Evolutionary conservation across 2,113 vertebrate genomes (phyloP).

Genomic region (Zosterops hypoxanthus): DNA sequence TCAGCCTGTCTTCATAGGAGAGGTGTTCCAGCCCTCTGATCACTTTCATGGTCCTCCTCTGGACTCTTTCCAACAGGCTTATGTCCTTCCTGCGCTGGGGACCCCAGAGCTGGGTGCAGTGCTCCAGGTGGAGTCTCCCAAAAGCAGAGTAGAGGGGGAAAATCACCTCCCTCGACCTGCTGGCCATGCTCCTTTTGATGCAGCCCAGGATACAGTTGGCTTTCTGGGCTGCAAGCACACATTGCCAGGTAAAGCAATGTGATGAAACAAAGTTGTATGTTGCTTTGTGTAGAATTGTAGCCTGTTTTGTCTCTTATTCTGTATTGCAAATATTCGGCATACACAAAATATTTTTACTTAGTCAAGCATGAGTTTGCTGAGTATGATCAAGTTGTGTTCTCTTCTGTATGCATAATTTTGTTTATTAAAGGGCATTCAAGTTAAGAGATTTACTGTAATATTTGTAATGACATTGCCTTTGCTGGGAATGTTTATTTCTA

Average conservation of each 20-base stretch:
- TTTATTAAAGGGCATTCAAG: neutral
- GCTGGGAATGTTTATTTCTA: neutral
- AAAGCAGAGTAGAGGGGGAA: neutral
- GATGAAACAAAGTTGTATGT: neutral
- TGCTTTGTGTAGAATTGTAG: neutral
- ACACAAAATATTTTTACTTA: neutral
- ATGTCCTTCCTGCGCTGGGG: neutral
- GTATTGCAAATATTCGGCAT: neutral
- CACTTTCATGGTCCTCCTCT: neutral
- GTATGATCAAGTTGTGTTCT: neutral
- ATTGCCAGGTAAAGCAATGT: neutral
- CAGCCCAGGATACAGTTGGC: neutral
- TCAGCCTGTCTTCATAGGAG: neutral
- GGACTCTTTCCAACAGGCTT: neutral
- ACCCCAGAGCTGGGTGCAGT: neutral
- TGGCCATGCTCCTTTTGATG: neutral
- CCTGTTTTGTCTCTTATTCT: neutral
- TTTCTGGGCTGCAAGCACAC: neutral
- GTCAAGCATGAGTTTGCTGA: neutral
- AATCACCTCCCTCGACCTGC: neutral
- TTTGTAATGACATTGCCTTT: neutral
- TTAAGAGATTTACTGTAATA: neutral
- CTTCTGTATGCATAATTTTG: neutral
- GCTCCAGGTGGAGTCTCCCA: neutral
- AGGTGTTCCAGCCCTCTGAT: neutral